phyloP scores from a whole-genome alignment of 37 sponge, comb jelly and placozoan species.

The Theonella swinhoei region DNA sequence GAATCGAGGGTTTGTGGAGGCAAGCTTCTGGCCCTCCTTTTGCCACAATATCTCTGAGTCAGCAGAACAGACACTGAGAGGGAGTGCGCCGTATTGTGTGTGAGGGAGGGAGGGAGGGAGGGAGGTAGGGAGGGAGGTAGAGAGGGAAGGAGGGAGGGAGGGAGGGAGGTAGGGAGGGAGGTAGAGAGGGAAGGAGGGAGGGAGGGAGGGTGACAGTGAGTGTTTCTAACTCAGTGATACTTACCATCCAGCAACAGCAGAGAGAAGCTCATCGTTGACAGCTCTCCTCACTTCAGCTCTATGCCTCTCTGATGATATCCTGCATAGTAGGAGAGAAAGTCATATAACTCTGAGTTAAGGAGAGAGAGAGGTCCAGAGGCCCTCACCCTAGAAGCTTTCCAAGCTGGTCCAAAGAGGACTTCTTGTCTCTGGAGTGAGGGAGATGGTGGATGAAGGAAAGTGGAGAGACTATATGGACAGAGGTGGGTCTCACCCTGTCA shows the following conservation, averaged over 20 bases:
- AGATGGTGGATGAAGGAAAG: neutral
- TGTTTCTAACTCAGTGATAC: no score
- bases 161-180: no score
- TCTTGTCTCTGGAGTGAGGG: conserved; percentile 60
- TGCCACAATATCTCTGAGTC: conserved; percentile 51
- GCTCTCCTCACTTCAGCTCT: conserved; percentile 87
- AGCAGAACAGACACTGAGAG: conserved; percentile 17
- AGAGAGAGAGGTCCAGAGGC: neutral
- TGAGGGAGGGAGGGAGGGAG: no score
- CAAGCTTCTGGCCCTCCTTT: conserved; percentile 49
- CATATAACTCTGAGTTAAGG: neutral
- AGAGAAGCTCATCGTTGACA: conserved; percentile 75
- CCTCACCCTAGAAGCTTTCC: conserved; percentile 54
- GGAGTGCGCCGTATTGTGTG: no score
- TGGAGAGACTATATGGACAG: neutral
- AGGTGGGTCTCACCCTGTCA: conserved; percentile 39
- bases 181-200: no score
- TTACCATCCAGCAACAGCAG: conserved; percentile 64
- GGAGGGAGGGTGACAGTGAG: no score
- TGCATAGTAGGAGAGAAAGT: conserved; percentile 7
- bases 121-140: no score
- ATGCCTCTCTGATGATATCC: conserved; percentile 81
- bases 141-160: neutral
- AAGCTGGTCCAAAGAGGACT: conserved; percentile 32
- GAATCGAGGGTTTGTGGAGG: conserved; percentile 22